phyloP scores from a whole-genome alignment of 2,113 vertebrate genomes.

The Oenanthe oenanthe region DNA sequence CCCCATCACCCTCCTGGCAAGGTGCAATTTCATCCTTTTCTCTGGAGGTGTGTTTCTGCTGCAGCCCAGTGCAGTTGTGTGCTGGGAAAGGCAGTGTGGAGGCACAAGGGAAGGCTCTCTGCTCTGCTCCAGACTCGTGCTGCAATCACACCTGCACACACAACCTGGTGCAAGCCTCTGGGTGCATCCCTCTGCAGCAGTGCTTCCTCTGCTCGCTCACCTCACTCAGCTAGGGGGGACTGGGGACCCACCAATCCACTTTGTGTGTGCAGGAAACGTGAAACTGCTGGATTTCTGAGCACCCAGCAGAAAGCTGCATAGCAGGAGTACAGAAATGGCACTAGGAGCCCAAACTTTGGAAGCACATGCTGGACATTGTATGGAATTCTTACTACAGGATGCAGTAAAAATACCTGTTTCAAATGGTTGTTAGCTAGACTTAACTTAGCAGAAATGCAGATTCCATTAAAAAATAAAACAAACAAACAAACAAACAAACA shows the following conservation, averaged over 20 bases:
- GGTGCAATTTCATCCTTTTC: background rate
- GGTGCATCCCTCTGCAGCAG: rapidly evolving
- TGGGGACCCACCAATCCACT: background rate
- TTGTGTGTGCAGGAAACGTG: background rate
- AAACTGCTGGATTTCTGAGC: background rate
- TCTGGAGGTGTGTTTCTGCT: background rate
- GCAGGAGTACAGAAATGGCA: background rate
- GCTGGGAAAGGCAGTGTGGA: rapidly evolving
- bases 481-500: no score
- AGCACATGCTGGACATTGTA: background rate
- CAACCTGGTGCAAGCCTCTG: rapidly evolving
- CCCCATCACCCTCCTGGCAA: background rate
- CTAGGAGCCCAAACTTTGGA: background rate
- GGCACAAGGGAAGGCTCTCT: background rate
- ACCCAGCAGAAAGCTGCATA: rapidly evolving
- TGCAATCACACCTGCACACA: background rate
- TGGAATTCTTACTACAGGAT: background rate
- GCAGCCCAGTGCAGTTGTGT: background rate
- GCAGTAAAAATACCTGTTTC: background rate
- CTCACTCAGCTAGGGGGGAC: rapidly evolving
- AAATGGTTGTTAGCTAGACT: background rate
- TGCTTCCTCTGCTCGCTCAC: rapidly evolving
- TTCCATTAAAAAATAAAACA: background rate
- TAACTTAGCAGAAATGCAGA: background rate
- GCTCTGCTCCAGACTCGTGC: rapidly evolving